Evolutionary conservation across 2,113 vertebrate genomes (phyloP).

Genomic region (Papio anubis): DNA sequence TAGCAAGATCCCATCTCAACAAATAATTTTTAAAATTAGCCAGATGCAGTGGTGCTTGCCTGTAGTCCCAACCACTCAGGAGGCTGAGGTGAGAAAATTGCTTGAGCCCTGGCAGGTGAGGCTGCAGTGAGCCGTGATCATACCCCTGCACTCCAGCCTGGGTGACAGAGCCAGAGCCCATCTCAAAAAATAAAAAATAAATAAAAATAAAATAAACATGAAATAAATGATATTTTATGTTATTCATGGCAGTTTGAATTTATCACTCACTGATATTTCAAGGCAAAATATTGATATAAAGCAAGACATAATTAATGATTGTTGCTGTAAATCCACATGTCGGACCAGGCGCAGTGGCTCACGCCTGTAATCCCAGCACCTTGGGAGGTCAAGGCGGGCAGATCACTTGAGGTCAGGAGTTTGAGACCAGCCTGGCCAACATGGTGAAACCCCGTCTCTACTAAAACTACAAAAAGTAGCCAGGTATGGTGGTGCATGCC

Average conservation of each 20-base stretch:
- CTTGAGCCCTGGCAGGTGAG: no score
- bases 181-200: no score
- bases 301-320: neutral
- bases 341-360: neutral
- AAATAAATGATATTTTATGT: neutral
- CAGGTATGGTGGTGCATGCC: neutral
- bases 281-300: constrained; percentile 31
- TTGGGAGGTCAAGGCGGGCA: neutral
- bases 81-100: no score
- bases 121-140: no score
- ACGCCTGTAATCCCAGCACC: neutral
- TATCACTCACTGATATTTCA: constrained; percentile 47
- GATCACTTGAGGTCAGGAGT: neutral
- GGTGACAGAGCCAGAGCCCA: no score
- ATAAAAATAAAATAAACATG: neutral
- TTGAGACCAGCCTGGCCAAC: neutral
- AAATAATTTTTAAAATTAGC: no score
- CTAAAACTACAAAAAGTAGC: neutral
- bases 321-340: neutral
- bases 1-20: no score
- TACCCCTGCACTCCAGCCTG: no score
- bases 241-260: neutral
- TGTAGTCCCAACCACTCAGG: no score
- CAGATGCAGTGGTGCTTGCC: no score
- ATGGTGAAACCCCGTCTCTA: neutral